Evolutionary conservation across 2,888 invertebrate genomes (phyloP).

Genomic region (Unio pictorum): DNA sequence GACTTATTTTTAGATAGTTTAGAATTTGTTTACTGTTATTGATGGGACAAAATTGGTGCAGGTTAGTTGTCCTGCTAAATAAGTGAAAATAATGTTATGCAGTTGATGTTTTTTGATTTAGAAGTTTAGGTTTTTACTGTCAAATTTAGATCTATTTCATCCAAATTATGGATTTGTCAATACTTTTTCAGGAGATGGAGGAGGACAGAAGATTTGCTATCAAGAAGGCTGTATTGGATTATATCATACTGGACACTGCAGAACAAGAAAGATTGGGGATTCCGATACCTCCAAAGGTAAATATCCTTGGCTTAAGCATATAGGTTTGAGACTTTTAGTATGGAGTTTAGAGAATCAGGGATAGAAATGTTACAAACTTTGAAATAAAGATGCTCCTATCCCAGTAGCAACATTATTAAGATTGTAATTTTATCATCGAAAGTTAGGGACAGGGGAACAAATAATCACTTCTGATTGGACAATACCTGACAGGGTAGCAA

Average conservation of each 20-base stretch:
- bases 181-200: constrained; percentile 74
- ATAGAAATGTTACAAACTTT: too few species aligned
- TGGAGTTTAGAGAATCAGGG: too few species aligned
- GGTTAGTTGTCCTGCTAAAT: too few species aligned
- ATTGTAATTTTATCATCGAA: not conserved
- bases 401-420: too few species aligned
- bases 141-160: not conserved
- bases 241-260: constrained; percentile 79
- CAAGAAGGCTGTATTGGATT: constrained; percentile 79
- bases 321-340: too few species aligned
- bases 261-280: constrained; percentile 78
- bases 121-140: not conserved
- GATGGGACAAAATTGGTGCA: too few species aligned
- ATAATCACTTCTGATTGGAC: too few species aligned
- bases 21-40: too few species aligned
- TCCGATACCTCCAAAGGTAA: constrained; percentile 61
- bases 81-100: too few species aligned
- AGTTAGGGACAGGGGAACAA: not conserved
- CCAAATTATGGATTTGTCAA: not conserved
- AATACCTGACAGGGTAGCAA: not conserved
- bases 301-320: not conserved
- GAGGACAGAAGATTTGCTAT: constrained; percentile 77
- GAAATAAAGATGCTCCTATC: too few species aligned
- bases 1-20: too few species aligned
- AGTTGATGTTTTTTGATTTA: too few species aligned